Conservation (phyloP, 2,113 vertebrate genomes). For the Siniperca knerii region DNA sequence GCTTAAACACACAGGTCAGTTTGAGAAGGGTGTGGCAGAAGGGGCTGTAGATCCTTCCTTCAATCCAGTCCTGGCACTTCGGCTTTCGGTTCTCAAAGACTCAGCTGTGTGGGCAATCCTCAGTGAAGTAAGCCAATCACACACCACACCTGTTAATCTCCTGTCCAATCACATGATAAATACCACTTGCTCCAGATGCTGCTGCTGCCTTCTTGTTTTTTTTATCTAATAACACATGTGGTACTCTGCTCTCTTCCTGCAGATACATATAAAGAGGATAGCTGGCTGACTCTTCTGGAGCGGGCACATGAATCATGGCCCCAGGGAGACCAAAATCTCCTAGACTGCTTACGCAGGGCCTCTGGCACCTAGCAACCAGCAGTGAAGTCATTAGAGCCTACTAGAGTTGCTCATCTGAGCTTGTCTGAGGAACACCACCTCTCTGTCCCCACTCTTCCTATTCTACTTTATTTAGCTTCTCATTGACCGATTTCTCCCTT, state of each 20-base stretch:
- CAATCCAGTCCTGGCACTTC: slow-evolving; percentile 92
- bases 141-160: not conserved
- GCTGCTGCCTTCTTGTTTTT: not conserved
- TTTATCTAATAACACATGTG: slow-evolving; percentile 1
- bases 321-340: slow-evolving; percentile 62
- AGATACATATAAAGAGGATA: slow-evolving; percentile 98
- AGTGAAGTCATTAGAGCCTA: slow-evolving; percentile 72
- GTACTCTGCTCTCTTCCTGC: slow-evolving; percentile 78
- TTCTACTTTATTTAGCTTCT: slow-evolving; percentile 50
- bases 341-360: slow-evolving; percentile 70
- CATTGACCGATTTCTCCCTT: slow-evolving; percentile 35
- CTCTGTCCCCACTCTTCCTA: slow-evolving; percentile 44
- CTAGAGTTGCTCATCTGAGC: slow-evolving; percentile 60
- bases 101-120: slow-evolving; percentile 97
- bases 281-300: slow-evolving; percentile 84
- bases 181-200: not conserved
- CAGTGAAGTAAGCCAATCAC: slow-evolving; percentile 90
- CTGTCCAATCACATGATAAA: not conserved
- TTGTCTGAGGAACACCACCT: slow-evolving; percentile 58
- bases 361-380: slow-evolving; percentile 72
- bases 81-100: slow-evolving; percentile 93
- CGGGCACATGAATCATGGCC: slow-evolving; percentile 59
- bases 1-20: slow-evolving; percentile 87
- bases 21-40: slow-evolving; percentile 94
- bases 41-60: slow-evolving; percentile 89